Base-by-base conservation (phyloP, 53 echinoderm and acorn worm species). In the Crossaster papposus region DNA sequence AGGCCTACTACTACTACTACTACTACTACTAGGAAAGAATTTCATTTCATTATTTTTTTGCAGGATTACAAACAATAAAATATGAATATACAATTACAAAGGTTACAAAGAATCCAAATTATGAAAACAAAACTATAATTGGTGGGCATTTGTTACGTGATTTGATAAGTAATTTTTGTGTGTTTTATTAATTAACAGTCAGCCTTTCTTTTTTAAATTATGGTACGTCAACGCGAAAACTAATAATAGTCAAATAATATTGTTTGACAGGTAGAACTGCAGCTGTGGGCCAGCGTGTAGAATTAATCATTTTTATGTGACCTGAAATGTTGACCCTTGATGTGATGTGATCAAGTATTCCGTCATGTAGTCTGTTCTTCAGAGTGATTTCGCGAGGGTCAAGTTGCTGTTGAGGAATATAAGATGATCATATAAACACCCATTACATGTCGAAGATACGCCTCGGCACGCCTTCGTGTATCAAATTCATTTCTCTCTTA, bases 261-360 rank as follows among this genome's bases (percentile, higher is more conserved):
- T 58, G 5, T 58, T 58, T 58, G 58, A 26, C 68, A 23, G 0
- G 28, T 28, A 68, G 68, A 68, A 68, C 24, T 68, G 68, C 28
- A 68, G 28, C 68, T 6, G 30, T 23, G n/a, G 28, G 4, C 26
- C 68, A 26, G 10, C 58, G 17, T 58, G 68, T 68, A n/a, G 28
- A 68, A 68, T 68, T n/a, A 58, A 58, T n/a, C 68, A 28, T 11
- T n/a, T n/a, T 68, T 68, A 28, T 68, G n/a, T 68, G 68, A 68
- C 68, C 68, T 28, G 9, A 18, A 68, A 22, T 26, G 4, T n/a
- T 68, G 68, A 68, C 68, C 68, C 28, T 68, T 28, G 17, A 26
- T 68, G n/a, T 5, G 68, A 28, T 68, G n/a, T 5, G 68, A 28
- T 68, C 68, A 68, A 68, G 68, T 68, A 68, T 68, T 68, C 28